Percentiles rank a stretch among this genome's conserved stretches.
Evolutionary conservation across 2,888 invertebrate species (phyloP).

Genomic region (Rhimphoctona megacephalus): DNA sequence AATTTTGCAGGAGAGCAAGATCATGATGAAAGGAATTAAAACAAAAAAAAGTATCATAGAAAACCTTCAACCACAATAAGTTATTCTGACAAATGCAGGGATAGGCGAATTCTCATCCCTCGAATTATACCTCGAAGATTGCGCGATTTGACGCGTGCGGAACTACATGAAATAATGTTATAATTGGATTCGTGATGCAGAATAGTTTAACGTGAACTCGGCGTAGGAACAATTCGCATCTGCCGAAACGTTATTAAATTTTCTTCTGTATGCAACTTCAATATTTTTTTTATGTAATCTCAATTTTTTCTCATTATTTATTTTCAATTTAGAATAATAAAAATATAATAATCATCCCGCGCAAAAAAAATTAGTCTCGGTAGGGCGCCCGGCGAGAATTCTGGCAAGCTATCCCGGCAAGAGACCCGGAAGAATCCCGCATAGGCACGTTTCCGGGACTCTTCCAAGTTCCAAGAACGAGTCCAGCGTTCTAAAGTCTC

Average conservation of each 20-base stretch:
- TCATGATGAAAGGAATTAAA: constrained; percentile 58
- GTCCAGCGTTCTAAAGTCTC: no score
- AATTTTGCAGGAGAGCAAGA: constrained; percentile 77
- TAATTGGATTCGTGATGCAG: constrained; percentile 58
- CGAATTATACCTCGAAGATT: constrained; percentile 19
- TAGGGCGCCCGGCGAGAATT: no score
- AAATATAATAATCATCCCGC: background rate
- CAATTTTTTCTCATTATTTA: background rate
- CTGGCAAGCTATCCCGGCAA: no score
- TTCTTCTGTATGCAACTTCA: background rate
- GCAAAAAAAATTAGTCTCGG: no score
- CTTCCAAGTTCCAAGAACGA: no score
- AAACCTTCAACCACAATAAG: constrained; percentile 61
- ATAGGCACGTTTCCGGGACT: no score
- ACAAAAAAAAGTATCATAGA: constrained; percentile 58
- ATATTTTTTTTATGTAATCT: background rate
- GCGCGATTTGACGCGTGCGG: constrained; percentile 56
- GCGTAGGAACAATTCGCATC: constrained; percentile 12
- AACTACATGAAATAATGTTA: constrained; percentile 58
- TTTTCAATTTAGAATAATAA: background rate
- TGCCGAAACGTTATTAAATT: constrained; percentile 4
- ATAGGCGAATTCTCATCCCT: constrained; percentile 54
- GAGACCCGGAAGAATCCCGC: no score
- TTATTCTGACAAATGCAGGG: constrained; percentile 64
- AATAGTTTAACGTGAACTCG: constrained; percentile 40